Base-by-base conservation (phyloP, 2,888 invertebrate genomes). In the Napeogenes inachia region DNA sequence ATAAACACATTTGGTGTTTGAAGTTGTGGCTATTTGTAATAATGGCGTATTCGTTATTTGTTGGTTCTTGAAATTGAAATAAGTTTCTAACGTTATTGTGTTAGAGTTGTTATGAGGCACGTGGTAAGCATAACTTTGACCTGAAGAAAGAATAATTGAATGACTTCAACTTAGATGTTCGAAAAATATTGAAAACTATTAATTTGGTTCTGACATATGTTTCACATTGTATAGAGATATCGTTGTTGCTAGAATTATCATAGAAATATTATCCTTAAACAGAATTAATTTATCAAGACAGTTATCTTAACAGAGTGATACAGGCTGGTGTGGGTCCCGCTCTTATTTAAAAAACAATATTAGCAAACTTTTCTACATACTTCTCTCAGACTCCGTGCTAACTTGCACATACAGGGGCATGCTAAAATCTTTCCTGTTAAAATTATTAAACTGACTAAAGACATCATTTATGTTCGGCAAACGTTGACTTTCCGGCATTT, bases 381-480 rank as follows among this genome's bases (percentile, higher is more conserved):
- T 68, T 63, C 71, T 71, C 3, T 78, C 78, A 0, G 73, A 66
- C 21, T 81, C 80, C 4, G 69, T 69, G 30, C 78, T 71, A 30
- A 82, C 81, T 71, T 85, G 78, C 0, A 83, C 75, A 66, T 78
- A 78, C 32, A 84, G 63, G 0, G 87, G 82, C 54, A 78, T 76
- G 0, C 68, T 73, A 2, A 76, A 58, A 62, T 78, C 74, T 4
- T 55, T 70, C 4, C 47, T 60, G 33, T 73, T 67, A 0, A 70
- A 65, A 54, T 71, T 66, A 32, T 68, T 77, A 30, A 85, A 83
- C 10, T 73, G 74, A 8, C 71, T 78, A 56, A 88, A 88, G 0
- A 73, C 84, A 10, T 82, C 81, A 54, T 67, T 70, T 12, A 87
- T 85, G 2, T 68, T 77, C 0, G 87, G 87, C 60, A 87, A 63